phyloP scores from a whole-genome alignment of 2,797 vertebrate genomes.

The Centroberyx gerrardi region DNA sequence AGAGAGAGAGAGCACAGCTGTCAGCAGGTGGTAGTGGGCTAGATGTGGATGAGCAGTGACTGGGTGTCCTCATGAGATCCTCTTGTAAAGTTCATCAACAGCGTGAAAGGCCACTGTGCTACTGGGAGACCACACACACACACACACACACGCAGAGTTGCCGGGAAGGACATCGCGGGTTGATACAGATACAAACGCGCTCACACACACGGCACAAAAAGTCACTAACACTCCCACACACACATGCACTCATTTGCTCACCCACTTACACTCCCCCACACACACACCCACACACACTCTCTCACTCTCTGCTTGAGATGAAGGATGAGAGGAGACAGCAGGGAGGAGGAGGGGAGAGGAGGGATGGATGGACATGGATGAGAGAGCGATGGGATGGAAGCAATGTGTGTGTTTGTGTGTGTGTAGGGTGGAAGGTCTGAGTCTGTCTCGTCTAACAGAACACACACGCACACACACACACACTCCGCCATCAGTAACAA shows the following conservation, averaged over 20 bases:
- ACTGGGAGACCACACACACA: constrained; percentile 34
- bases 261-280: constrained; percentile 21
- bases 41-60: constrained; percentile 61
- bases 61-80: constrained; percentile 65
- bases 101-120: constrained; percentile 61
- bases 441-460: neutral
- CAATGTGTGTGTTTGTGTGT: neutral
- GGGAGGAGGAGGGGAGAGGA: neutral
- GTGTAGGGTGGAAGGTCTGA: neutral
- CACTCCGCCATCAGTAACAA: constrained; percentile 70
- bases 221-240: constrained; percentile 11
- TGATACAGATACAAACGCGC: constrained; percentile 11
- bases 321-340: constrained; percentile 30
- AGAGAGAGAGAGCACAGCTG: constrained; percentile 44
- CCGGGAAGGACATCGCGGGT: constrained; percentile 9
- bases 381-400: neutral
- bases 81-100: constrained; percentile 66
- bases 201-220: constrained; percentile 20
- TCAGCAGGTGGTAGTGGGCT: constrained; percentile 48
- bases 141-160: neutral
- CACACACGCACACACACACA: constrained; percentile 18
- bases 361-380: constrained; percentile 10
- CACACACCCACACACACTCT: neutral
- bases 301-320: neutral
- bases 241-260: constrained; percentile 10